Evolutionary conservation across 37 sponge, comb jelly and placozoan genomes (phyloP), one percentile per base, ranked within the genome.

Genomic region (Hexactinellida sp.): DNA sequence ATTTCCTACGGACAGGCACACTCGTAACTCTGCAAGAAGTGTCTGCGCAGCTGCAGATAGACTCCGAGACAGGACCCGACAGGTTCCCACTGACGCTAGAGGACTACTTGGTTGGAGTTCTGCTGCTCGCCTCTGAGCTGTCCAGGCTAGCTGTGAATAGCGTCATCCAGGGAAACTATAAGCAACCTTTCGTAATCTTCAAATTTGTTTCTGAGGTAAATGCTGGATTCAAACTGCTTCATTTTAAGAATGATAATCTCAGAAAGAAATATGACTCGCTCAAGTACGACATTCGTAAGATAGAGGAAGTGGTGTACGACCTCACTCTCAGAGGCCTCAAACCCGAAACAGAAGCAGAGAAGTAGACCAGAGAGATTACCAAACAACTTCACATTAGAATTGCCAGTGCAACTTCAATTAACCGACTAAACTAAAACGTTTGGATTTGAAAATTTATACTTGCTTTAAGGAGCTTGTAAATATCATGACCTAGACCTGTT

Each of bases 271-370:
- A 88, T 51, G 94, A 94, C 39, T 54, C 89, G 0, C 89, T 94
- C 24, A 94, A 94, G 85, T 94, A 94, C 55, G 94, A 94, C 83
- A 82, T 92, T 16, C 89, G 90, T 55, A 94, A 92, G 83, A 82
- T 90, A 0, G 94, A 94, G 85, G 94, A 90, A 39, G 91, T 94
- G 36, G 92, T 94, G 3, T 94, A 94, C 83, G 94, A 94, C 54
- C 86, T 94, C 38, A 85, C 89, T 30, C 88, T 94, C 39, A 84
- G 94, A 55, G 91, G 92, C 28, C 83, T 94, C 24, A 91, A 86
- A 55, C 88, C 87, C 1, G 54, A 86, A 37, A 39, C 52, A 19
- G 52, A 47, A 47, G 52, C 9, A 47, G 16, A n/a, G n/a, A n/a
- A n/a, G n/a, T n/a, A n/a, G n/a, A n/a, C n/a, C n/a, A n/a, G n/a